A percentile compares a stretch with the other conserved stretches of the same genome.
Evolutionary conservation across 2,113 vertebrate genomes (phyloP).

Genomic region (Brevimyrus niger): DNA sequence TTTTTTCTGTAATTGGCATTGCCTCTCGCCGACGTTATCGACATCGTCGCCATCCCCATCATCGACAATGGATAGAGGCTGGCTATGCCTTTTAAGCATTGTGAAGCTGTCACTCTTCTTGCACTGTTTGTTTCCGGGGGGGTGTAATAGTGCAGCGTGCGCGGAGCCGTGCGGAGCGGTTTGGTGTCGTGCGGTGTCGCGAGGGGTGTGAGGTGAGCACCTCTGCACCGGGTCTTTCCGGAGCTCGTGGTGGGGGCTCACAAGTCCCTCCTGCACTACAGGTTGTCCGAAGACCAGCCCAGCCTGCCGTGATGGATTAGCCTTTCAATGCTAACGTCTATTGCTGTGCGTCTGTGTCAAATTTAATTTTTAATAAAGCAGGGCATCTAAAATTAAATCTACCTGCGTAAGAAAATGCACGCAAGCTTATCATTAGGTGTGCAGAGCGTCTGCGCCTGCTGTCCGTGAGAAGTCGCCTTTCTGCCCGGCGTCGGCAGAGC

Average conservation of each 20-base stretch:
- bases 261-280: slow-evolving; percentile 41
- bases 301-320: not conserved
- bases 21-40: not conserved
- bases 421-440: not conserved
- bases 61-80: not conserved
- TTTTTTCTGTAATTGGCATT: not conserved
- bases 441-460: not conserved
- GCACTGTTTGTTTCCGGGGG: not conserved
- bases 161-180: slow-evolving; percentile 9
- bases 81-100: not conserved
- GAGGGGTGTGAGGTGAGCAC: slow-evolving; percentile 29
- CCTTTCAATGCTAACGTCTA: not conserved
- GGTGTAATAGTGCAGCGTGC: not conserved
- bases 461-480: not conserved
- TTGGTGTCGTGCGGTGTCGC: slow-evolving; percentile 15
- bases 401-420: not conserved
- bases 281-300: slow-evolving; percentile 40
- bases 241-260: slow-evolving; percentile 27
- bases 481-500: slow-evolving; percentile 20
- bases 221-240: slow-evolving; percentile 25
- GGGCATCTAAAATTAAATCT: not conserved
- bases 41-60: not conserved
- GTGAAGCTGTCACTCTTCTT: not conserved
- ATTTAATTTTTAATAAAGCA: not conserved
- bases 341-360: not conserved